These are phyloP conservation scores for Augochlora pura DNA, from an alignment of 1,140 invertebrate species.

Conservation along the genomic window DNA sequence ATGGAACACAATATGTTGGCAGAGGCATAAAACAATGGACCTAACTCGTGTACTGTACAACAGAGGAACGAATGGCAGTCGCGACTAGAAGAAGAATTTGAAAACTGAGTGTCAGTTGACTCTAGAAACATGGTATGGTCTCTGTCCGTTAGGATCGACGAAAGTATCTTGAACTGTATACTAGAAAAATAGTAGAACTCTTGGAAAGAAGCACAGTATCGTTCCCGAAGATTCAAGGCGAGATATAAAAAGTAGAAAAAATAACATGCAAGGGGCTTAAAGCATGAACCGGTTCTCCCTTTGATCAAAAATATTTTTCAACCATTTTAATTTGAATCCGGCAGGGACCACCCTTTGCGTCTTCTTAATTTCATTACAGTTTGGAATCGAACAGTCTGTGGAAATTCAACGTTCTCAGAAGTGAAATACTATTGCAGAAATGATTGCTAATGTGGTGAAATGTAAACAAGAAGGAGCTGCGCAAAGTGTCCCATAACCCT, in stretches of 20 bases:
- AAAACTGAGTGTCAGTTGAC: no score
- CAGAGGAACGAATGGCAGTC: slow-evolving; percentile 42
- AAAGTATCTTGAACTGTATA: no score
- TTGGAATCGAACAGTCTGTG: background rate
- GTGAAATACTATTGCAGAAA: background rate
- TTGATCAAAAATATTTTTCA: background rate
- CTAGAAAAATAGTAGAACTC: slow-evolving; percentile 31
- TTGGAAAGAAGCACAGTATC: background rate
- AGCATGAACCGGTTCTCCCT: no score
- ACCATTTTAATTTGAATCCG: background rate
- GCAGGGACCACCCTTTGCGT: background rate
- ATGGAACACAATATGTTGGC: background rate
- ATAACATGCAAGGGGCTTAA: slow-evolving; percentile 7
- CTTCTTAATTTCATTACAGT: background rate
- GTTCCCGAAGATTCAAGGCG: slow-evolving; percentile 8
- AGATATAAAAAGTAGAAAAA: slow-evolving; percentile 44
- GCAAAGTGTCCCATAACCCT: background rate
- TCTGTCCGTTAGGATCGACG: background rate
- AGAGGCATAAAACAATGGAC: background rate
- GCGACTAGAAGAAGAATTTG: slow-evolving; percentile 43
- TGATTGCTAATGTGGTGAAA: background rate
- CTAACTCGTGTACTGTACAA: background rate
- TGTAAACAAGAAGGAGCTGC: background rate
- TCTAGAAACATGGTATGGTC: background rate
- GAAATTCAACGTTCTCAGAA: background rate